These are phyloP conservation scores for Conomelus anceps DNA, from an alignment of 2,888 invertebrate species.

Conservation along the genomic window DNA sequence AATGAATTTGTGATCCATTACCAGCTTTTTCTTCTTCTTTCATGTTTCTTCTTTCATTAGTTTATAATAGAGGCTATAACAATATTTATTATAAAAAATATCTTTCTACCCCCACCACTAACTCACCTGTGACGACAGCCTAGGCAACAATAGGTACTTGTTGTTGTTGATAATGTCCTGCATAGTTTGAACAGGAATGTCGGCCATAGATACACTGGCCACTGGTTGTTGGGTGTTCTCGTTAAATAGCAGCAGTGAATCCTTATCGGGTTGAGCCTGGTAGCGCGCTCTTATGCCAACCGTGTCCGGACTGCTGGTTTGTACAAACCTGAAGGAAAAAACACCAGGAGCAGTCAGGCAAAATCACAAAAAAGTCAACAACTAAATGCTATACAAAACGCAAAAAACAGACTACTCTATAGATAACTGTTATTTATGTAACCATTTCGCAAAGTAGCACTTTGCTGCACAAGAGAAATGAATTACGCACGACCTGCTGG, in stretches of 20 bases:
- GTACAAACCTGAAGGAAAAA: slow-evolving; percentile 53
- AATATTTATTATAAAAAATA: not conserved
- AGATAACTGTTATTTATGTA: too few species aligned
- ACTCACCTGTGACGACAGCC: slow-evolving; percentile 82
- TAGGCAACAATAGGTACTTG: slow-evolving; percentile 78
- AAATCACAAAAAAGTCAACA: not conserved
- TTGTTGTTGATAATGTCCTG: slow-evolving; percentile 83
- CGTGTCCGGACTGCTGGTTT: slow-evolving; percentile 55
- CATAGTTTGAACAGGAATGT: slow-evolving; percentile 81
- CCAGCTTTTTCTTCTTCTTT: too few species aligned
- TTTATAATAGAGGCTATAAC: too few species aligned
- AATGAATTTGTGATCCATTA: too few species aligned
- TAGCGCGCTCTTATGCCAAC: slow-evolving; percentile 58
- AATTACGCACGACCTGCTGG: too few species aligned
- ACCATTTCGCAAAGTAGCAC: not conserved
- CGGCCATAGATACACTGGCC: slow-evolving; percentile 81
- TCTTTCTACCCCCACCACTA: not conserved
- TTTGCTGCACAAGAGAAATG: too few species aligned
- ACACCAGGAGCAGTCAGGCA: not conserved
- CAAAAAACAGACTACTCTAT: too few species aligned
- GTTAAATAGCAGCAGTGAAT: slow-evolving; percentile 81
- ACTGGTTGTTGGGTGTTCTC: slow-evolving; percentile 74
- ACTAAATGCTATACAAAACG: not conserved
- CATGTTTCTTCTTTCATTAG: too few species aligned
- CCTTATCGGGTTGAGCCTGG: slow-evolving; percentile 65